Conservation (phyloP, 2,797 vertebrate genomes). For the Microctenopoma steveboyesi region DNA sequence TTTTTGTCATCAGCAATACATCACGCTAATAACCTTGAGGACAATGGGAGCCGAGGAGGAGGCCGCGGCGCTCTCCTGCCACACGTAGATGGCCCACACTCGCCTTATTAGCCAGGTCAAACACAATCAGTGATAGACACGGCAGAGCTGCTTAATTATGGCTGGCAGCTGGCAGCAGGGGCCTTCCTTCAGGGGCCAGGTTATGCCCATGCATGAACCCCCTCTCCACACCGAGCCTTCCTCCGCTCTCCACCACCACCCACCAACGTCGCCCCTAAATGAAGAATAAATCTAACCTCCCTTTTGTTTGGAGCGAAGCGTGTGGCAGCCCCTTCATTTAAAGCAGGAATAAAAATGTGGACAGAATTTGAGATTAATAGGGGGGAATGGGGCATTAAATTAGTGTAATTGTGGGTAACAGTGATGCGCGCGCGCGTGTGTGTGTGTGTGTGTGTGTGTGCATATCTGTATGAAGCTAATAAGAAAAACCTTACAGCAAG, state of each 20-base stretch:
- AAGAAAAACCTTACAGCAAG: conserved; percentile 41
- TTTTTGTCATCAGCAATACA: conserved; percentile 52
- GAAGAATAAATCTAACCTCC: conserved; percentile 79
- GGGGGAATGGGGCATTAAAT: conserved; percentile 81
- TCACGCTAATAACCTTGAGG: conserved; percentile 62
- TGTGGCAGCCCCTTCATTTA: conserved; percentile 78
- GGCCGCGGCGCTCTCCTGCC: conserved; percentile 55
- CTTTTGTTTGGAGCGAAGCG: conserved; percentile 76
- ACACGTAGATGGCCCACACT: conserved; percentile 77
- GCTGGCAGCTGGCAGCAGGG: conserved; percentile 84
- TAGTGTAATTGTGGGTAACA: conserved; percentile 69
- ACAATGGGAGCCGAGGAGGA: conserved; percentile 46
- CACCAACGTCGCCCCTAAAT: conserved; percentile 67
- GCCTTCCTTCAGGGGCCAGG: conserved; percentile 82
- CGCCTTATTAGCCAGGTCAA: conserved; percentile 85
- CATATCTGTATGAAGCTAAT: conserved; percentile 30
- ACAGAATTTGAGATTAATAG: conserved; percentile 80
- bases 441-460: conserved; percentile 5
- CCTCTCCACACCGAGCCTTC: conserved; percentile 18
- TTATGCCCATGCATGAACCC: conserved; percentile 80
- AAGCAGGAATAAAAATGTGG: conserved; percentile 71
- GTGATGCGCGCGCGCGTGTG: background rate
- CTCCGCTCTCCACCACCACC: conserved; percentile 22
- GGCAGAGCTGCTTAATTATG: conserved; percentile 83
- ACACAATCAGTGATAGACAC: conserved; percentile 86